phyloP scores from a whole-genome alignment of 2,113 vertebrate species.

The Bucco capensis region DNA sequence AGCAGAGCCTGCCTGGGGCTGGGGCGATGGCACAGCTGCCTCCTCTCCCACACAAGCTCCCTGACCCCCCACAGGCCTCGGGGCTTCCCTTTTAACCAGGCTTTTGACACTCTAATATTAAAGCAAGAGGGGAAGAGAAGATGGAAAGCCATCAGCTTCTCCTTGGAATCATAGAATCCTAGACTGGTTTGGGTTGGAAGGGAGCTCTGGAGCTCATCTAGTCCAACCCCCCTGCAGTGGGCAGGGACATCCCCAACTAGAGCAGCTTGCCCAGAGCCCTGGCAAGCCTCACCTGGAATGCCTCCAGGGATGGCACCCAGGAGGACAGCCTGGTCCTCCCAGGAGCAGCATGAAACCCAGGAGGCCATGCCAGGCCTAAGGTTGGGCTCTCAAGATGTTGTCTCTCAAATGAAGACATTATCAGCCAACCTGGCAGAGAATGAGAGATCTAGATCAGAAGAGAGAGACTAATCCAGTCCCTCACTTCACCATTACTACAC shows the following conservation, averaged over 20 bases:
- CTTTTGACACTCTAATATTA: no score
- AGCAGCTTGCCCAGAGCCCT: no score
- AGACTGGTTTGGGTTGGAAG: no score
- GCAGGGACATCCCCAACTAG: no score
- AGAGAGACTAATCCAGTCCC: neutral
- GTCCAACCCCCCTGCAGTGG: no score
- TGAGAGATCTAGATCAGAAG: neutral
- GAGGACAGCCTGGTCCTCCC: no score
- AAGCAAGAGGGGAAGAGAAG: neutral
- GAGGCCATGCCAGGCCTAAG: neutral
- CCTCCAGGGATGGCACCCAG: no score
- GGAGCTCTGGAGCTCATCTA: no score
- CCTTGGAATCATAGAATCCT: no score
- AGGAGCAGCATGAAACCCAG: rapidly evolving
- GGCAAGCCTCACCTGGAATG: no score
- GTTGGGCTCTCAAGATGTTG: neutral
- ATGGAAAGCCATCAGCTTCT: neutral
- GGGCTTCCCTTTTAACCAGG: neutral
- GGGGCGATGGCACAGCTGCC: neutral
- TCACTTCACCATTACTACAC: neutral
- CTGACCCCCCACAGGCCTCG: neutral
- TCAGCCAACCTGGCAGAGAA: neutral
- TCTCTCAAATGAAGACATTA: neutral
- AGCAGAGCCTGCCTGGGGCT: neutral
- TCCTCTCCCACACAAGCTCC: neutral